These are phyloP conservation scores for Catagonus wagneri DNA, from an alignment of 2,113 vertebrate species.

Conservation along the genomic window DNA sequence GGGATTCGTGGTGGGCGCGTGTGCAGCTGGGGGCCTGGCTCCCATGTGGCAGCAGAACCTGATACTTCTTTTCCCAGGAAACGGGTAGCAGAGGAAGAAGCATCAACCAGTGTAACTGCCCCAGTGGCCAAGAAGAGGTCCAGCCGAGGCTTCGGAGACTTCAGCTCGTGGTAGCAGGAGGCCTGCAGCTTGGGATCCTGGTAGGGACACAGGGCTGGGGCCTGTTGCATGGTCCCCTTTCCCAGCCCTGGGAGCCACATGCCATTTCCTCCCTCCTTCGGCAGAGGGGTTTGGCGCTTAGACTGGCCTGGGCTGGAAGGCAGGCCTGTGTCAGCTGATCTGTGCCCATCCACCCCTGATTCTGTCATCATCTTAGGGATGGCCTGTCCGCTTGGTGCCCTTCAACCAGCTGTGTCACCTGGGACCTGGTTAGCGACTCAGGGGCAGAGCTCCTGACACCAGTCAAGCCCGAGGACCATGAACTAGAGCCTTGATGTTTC, in stretches of 20 bases:
- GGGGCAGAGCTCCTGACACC: background rate
- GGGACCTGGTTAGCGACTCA: background rate
- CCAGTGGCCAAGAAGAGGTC: constrained; percentile 92
- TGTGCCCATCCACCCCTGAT: fast-evolving
- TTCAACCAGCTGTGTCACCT: background rate
- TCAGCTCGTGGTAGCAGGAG: constrained; percentile 96
- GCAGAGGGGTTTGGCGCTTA: background rate
- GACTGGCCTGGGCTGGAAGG: background rate
- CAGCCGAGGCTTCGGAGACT: constrained; percentile 92
- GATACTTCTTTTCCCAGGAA: constrained; percentile 88
- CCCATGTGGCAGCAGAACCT: background rate
- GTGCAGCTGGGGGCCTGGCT: background rate
- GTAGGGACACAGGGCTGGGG: background rate
- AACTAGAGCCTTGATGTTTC: background rate
- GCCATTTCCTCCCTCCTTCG: background rate
- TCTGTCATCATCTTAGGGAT: background rate
- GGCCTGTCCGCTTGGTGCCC: background rate
- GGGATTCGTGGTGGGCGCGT: background rate
- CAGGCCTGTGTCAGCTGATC: background rate
- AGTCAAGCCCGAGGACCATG: background rate
- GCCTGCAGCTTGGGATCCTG: background rate
- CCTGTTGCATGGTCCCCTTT: background rate
- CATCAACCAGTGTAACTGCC: constrained; percentile 90
- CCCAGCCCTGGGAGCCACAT: background rate
- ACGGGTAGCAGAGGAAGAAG: constrained; percentile 87